phyloP scores from a whole-genome alignment of 2,113 vertebrate species.

The Hyaena hyaena region DNA sequence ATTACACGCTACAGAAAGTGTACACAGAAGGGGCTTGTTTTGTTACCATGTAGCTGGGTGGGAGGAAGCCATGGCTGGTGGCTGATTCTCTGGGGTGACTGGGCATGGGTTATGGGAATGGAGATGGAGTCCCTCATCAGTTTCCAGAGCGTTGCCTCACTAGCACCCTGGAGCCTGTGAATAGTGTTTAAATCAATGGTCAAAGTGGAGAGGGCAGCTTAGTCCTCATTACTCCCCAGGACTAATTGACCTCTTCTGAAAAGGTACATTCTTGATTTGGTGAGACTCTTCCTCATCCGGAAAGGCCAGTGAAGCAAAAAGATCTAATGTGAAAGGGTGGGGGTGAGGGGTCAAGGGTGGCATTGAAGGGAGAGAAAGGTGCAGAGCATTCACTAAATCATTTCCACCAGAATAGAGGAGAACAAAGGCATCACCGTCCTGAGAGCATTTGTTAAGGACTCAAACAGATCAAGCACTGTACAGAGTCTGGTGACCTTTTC shows the following conservation, averaged over 20 bases:
- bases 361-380: constrained; percentile 69
- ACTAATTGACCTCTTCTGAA: constrained; percentile 73
- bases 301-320: constrained; percentile 71
- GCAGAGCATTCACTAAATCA: constrained; percentile 61
- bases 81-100: constrained; percentile 80
- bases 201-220: constrained; percentile 61
- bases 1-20: constrained; percentile 78
- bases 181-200: constrained; percentile 71
- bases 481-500: constrained; percentile 39
- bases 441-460: constrained; percentile 57
- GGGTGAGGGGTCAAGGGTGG: constrained; percentile 69
- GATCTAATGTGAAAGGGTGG: constrained; percentile 73
- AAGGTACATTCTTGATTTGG: constrained; percentile 72
- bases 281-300: constrained; percentile 67
- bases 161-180: constrained; percentile 60
- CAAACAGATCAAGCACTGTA: not conserved
- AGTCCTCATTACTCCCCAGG: constrained; percentile 58
- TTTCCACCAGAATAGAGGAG: constrained; percentile 59
- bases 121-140: constrained; percentile 37
- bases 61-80: constrained; percentile 68
- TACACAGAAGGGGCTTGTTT: constrained; percentile 76
- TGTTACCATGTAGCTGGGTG: constrained; percentile 51
- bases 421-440: constrained; percentile 33
- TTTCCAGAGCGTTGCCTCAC: constrained; percentile 49
- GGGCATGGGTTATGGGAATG: constrained; percentile 80